Evolutionary conservation across 2,113 vertebrate genomes (phyloP), one percentile per base, ranked within the genome.

Genomic region (Cettia cetti): DNA sequence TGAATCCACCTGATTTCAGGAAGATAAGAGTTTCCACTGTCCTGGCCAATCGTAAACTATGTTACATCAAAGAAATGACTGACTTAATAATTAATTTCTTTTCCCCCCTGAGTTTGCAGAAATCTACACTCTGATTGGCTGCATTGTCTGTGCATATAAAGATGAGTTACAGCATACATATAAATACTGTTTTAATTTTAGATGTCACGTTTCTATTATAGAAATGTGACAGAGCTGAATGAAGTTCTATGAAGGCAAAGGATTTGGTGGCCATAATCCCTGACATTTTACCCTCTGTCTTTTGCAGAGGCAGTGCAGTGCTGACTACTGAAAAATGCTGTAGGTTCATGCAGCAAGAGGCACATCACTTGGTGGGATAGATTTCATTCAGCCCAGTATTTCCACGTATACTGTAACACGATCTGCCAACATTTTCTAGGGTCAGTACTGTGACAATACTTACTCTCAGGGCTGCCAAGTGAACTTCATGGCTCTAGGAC

Each of bases 361-460:
- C 95, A 82, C 84, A 88, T 79, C 66, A 12, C 80, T 86, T 20
- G 50, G 33, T 45, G 54, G 87, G 94, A 97, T 96, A 76, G 64
- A 96, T 97, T 97, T 97, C 96, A 7, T 95, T 89, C 94, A 92
- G 86, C 59, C 70, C 82, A 78, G 23, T 44, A 91, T 85, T 91
- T 89, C 90, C 77, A 74, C 19, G 57, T 42, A 39, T 68, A 72
- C 47, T 85, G 96, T 85, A 97, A 97, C 59, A 33, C 0, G 12
- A 96, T 91, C 91, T 89, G 72, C 76, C 84, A 82, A 4, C 27
- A 24, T 49, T 85, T 96, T 93, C 69, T 31, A 74, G 81, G 61
- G 47, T 81, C 72, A 72, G 30, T 47, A 17, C 35, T n/a, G 65
- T 71, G 94, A 86, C 76, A 75, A 91, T 79, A 54, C 84, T 86